A percentile compares a stretch with the other conserved stretches of the same genome.
Evolutionary conservation across 2,113 vertebrate species (phyloP).

Genomic region (Litocranius walleri): DNA sequence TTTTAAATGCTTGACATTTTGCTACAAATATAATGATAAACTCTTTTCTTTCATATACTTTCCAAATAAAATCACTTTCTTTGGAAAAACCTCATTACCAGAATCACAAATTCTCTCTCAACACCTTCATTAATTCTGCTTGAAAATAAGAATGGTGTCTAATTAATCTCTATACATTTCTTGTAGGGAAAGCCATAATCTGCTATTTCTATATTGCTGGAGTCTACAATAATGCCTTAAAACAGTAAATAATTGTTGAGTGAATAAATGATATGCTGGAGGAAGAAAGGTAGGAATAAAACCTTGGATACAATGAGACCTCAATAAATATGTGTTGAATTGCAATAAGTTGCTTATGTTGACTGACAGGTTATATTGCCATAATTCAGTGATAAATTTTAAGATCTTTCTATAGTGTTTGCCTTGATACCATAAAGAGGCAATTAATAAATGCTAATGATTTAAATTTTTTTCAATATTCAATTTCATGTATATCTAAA

Average conservation of each 20-base stretch:
- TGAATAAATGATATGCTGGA: background rate
- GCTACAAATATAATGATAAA: background rate
- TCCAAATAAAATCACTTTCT: background rate
- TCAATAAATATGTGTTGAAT: slow-evolving; percentile 6
- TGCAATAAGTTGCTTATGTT: background rate
- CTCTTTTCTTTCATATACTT: background rate
- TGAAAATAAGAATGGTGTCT: background rate
- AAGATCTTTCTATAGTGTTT: background rate
- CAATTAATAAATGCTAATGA: slow-evolving; percentile 41
- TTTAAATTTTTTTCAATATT: slow-evolving; percentile 6
- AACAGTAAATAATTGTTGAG: background rate
- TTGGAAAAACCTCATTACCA: background rate
- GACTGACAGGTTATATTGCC: background rate
- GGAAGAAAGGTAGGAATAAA: background rate
- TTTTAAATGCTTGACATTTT: slow-evolving; percentile 4
- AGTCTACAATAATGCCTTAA: background rate
- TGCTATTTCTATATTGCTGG: background rate
- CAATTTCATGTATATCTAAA: background rate
- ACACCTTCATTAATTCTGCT: background rate
- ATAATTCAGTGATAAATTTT: slow-evolving; percentile 4
- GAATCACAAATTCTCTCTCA: background rate
- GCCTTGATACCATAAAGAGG: background rate
- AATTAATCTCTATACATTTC: background rate
- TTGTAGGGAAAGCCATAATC: background rate
- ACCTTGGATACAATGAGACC: background rate